These are phyloP conservation scores for Ailurus styani DNA, from an alignment of 2,113 vertebrate genomes.

Conservation along the genomic window DNA sequence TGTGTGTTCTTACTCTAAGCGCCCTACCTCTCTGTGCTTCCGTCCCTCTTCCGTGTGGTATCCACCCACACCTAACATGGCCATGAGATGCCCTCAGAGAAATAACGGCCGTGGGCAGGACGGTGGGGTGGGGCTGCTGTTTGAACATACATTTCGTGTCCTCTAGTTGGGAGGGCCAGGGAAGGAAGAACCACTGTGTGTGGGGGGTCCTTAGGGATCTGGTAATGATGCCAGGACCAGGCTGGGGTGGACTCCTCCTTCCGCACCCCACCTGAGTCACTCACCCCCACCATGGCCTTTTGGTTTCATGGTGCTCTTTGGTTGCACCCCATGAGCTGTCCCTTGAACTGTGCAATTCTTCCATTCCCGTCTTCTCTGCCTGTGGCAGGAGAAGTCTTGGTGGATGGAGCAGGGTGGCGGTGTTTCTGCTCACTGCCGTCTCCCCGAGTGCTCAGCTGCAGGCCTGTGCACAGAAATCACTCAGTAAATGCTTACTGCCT, in stretches of 20 bases:
- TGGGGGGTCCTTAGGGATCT: no score
- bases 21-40: not conserved
- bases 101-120: rapidly evolving
- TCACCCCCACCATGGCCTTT: rapidly evolving
- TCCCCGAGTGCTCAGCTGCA: not conserved
- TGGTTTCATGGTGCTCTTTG: not conserved
- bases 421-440: not conserved
- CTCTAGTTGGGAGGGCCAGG: no score
- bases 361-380: not conserved
- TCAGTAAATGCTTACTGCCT: not conserved
- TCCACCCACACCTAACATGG: no score
- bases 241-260: not conserved
- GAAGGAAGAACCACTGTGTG: not conserved
- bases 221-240: not conserved
- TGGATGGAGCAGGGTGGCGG: rapidly evolving
- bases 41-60: not conserved
- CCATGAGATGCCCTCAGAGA: not conserved
- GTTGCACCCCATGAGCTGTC: not conserved
- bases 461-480: rapidly evolving
- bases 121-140: not conserved
- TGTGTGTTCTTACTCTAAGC: not conserved
- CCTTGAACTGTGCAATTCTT: not conserved
- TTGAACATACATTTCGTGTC: not conserved
- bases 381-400: not conserved
- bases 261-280: not conserved